Evolutionary conservation across 2,797 vertebrate genomes (phyloP).

Genomic region (Gila robusta): DNA sequence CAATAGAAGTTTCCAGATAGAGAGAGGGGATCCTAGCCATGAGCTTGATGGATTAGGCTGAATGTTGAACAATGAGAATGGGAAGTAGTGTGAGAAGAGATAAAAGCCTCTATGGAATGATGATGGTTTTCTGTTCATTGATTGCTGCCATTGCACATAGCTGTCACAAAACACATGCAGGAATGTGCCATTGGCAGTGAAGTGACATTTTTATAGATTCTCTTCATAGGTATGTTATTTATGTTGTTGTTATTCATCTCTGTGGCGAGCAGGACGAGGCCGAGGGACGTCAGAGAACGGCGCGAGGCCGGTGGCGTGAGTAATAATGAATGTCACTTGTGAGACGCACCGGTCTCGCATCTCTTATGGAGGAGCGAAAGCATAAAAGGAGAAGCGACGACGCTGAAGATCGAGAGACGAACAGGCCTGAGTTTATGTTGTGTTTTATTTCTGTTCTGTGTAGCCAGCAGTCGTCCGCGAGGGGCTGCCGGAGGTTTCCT

Average conservation of each 20-base stretch:
- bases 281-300: too few relatives aligned
- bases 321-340: too few relatives aligned
- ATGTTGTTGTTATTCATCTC: not conserved
- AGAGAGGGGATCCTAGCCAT: conserved; percentile 9
- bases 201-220: not conserved
- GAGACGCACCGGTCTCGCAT: too few relatives aligned
- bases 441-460: too few relatives aligned
- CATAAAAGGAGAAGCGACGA: too few relatives aligned
- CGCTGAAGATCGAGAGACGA: too few relatives aligned
- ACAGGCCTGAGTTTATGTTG: too few relatives aligned
- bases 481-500: too few relatives aligned
- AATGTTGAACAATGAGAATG: conserved; percentile 45
- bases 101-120: conserved; percentile 47
- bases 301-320: too few relatives aligned
- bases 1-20: conserved; percentile 23
- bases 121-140: conserved; percentile 36
- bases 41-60: conserved; percentile 48
- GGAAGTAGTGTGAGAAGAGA: conserved; percentile 33
- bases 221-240: not conserved
- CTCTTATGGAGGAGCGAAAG: too few relatives aligned
- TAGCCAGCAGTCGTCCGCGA: too few relatives aligned
- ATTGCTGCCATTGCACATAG: conserved; percentile 19
- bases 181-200: not conserved
- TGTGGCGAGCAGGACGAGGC: too few relatives aligned
- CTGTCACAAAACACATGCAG: not conserved